Conservation (phyloP, 1,140 invertebrate species). For the Maconellicoccus hirsutus region DNA sequence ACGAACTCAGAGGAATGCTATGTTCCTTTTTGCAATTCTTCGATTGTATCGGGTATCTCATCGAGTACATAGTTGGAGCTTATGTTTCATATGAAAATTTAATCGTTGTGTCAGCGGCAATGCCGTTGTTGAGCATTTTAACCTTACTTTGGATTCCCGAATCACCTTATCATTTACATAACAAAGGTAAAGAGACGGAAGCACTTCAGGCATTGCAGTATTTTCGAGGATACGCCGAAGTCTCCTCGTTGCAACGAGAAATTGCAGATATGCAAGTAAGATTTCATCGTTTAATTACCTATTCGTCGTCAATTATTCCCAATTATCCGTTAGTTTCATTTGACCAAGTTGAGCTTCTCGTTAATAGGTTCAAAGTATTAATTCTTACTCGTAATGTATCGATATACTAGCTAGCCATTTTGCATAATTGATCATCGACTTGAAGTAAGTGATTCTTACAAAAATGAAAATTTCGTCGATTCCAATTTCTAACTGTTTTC, state of each 20-base stretch:
- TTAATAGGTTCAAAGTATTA: too few species aligned
- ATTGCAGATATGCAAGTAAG: slow-evolving; percentile 23
- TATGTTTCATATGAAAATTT: slow-evolving; percentile 52
- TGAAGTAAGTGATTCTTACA: too few species aligned
- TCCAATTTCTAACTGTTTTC: too few species aligned
- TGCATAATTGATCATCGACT: too few species aligned
- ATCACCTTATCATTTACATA: slow-evolving; percentile 49
- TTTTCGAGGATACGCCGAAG: slow-evolving; percentile 17
- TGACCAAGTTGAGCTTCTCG: too few species aligned
- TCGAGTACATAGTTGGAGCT: slow-evolving; percentile 62
- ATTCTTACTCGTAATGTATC: too few species aligned
- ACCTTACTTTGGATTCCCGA: slow-evolving; percentile 67
- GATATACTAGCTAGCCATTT: too few species aligned
- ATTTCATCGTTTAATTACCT: too few species aligned
- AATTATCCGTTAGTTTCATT: too few species aligned
- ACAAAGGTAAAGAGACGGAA: slow-evolving; percentile 4
- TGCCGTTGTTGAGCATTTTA: slow-evolving; percentile 48
- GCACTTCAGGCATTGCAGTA: slow-evolving; percentile 21
- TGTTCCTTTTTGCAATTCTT: slow-evolving; percentile 73
- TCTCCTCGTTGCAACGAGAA: slow-evolving; percentile 9
- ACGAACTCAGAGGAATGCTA: slow-evolving; percentile 26
- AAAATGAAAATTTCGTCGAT: too few species aligned
- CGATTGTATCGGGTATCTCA: slow-evolving; percentile 59
- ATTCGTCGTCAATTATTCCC: too few species aligned
- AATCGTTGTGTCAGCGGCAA: slow-evolving; percentile 47